Evolutionary conservation across 2,888 invertebrate genomes (phyloP), one percentile per base, ranked within the genome.

Genomic region (Agrotis puta): DNA sequence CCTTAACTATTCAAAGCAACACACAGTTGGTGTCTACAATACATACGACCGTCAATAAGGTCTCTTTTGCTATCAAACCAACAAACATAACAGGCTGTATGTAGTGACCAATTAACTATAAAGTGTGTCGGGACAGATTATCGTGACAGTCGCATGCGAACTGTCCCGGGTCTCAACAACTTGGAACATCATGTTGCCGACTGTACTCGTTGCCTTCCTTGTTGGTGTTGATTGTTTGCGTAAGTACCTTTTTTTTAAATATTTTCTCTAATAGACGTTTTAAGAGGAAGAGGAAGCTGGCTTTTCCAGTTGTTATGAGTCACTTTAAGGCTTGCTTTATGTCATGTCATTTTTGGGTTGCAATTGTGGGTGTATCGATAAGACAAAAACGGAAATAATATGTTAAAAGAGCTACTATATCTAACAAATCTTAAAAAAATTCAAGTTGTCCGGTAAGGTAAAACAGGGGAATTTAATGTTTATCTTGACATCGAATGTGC

Each of bases 41-140:
- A 13, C 4, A 0, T 7, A 53, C 14, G 11, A 43, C 20, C 4
- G n/a, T 22, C 50, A 14, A 53, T 70, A 48, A 61, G 43, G 48
- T 20, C 33, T 14, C 50, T 14, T 33, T 77, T 77, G 33, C 48
- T 22, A 74, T 53, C 24, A 56, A 64, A 48, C 18, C 24, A 5
- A 64, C 47, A 63, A 78, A 69, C 48, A 61, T 48, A 86, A 68
- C 88, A 89, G 65, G 81, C 87, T 89, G 85, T 91, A 88, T 86
- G 85, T 64, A 50, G 56, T 20, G 47, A 75, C 68, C 56, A 85
- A 75, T 81, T 78, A 82, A 77, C 64, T 88, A 89, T 89, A 89
- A 84, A 89, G 84, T 81, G 82, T 72, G 77, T 79, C 50, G 68
- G 33, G 43, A 16, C 33, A 74, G 75, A 83, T 84, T 74, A 85